These are phyloP conservation scores for Panzeria rudis DNA, from an alignment of 2,888 invertebrate species.

Conservation along the genomic window DNA sequence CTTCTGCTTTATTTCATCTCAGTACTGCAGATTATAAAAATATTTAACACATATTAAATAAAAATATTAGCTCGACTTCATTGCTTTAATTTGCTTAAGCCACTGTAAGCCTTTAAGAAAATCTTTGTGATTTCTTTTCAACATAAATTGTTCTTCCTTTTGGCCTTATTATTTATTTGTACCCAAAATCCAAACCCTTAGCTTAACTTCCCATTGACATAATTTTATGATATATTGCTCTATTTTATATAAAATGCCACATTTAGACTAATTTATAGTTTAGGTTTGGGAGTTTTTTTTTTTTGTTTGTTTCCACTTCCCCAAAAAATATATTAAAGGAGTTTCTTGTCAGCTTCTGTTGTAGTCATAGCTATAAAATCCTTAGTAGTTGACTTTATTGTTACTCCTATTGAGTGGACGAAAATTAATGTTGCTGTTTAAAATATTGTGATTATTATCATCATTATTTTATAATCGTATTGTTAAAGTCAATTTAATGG, in stretches of 20 bases:
- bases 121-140: not conserved
- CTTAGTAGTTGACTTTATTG: slow-evolving; percentile 58
- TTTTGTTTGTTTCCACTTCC: not conserved
- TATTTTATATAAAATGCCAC: slow-evolving; percentile 16
- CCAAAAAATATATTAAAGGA: slow-evolving; percentile 10
- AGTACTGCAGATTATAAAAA: too few relatives aligned
- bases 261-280: slow-evolving; percentile 14
- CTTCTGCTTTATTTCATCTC: too few relatives aligned
- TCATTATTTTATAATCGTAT: slow-evolving; percentile 46
- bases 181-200: not conserved
- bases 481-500: slow-evolving; percentile 56
- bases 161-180: not conserved
- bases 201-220: not conserved
- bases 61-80: too few relatives aligned
- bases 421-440: slow-evolving; percentile 57
- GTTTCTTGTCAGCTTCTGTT: not conserved
- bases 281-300: not conserved
- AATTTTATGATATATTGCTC: slow-evolving; percentile 44
- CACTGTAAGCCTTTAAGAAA: too few relatives aligned
- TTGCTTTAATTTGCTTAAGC: too few relatives aligned
- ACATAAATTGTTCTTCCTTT: not conserved
- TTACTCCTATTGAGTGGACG: slow-evolving; percentile 35
- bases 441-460: slow-evolving; percentile 65
- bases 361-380: slow-evolving; percentile 8
- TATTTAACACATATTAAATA: too few relatives aligned